Base-by-base conservation (phyloP, 2,113 vertebrate genomes). In the Lagenorhynchus albirostris region DNA sequence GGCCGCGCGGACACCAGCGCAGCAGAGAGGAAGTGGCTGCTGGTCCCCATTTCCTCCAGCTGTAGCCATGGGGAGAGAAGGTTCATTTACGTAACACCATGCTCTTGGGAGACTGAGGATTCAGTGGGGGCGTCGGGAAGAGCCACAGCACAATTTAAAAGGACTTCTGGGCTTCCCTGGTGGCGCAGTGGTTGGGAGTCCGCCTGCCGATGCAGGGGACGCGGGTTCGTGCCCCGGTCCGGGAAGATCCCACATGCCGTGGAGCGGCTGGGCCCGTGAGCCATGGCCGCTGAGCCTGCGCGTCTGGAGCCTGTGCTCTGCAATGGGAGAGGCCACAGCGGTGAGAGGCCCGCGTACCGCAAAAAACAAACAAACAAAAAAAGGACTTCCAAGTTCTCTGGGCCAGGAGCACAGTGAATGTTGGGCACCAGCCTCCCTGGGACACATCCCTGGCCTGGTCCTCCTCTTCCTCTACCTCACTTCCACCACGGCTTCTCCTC, bases 1-100 rank as follows among this genome's bases (percentile, higher is more conserved):
- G 33, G 73, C 13, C 14, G 2, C 15, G 0, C 0, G 8, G 47
- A 63, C 74, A 20, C 10, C 1, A 2, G 12, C 0, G 4, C 6
- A 29, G 25, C 58, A 47, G 33, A 13, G 0, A 9, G 38, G 68
- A 60, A 47, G 25, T 3, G 0, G 4, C 9, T 25, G 2, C 60
- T n/a, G 50, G 63, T 33, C 33, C 18, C 20, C 23, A 6, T 10
- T 20, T 33, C 62, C 68, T 70, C 53, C 62, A 41, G 82, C 31
- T 6, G 29, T 1, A 1, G 38, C 33, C 38, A 10, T 21, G 5
- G 67, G 31, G 58, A n/a, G 13, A 50, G 53, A 9, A 44, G 47
- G 0, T 15, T 5, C 41, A 13, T 18, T 1, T 25, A 8, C 3
- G 2, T 33, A 18, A 38, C 6, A 8, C 76, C 20, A 4, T 20